Evolutionary conservation across 2,113 vertebrate genomes (phyloP), one percentile per base, ranked within the genome.

Genomic region (Phainopepla nitens): DNA sequence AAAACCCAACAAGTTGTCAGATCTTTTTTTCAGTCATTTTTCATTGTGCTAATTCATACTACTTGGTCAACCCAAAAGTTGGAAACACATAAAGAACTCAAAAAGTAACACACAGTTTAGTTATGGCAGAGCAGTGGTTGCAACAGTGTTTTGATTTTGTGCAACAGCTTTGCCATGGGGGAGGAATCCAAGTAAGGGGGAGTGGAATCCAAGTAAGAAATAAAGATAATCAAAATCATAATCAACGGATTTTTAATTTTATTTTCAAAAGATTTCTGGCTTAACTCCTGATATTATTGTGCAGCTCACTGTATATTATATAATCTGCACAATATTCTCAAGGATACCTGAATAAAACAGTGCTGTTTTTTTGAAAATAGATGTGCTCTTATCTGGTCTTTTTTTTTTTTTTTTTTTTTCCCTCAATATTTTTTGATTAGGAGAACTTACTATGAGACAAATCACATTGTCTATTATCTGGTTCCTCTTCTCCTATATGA

Each of bases 401-500:
- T 39, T 61, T 41, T 24, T 44, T 5, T 10, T 53, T 45, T n/a
- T 3, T 39, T 39, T 39, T 39, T 39, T 39, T 39, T 39, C n/a
- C 9, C 3, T 18, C 53, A 2, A 2, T 22, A 8, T 18, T 62
- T 89, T 90, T 87, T 85, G 12, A 50, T 66, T 93, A 71, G 39
- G 86, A 69, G 9, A 65, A 39, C 33, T 76, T 49, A 54, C 6
- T 42, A 62, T 73, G 25, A 94, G 84, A 93, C 68, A 81, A 62
- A 96, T 95, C 77, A 28, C 29, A 28, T 39, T 60, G n/a, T 44
- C 54, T 88, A 1, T 85, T 84, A 94, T 89, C 91, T 91, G 42
- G n/a, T 81, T 83, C 77, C 80, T 95, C 89, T 91, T 87, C 73
- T 91, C 62, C 62, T 69, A 9, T n/a, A 64, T 66, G 54, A 95